Percentiles rank a stretch among this genome's conserved stretches.
phyloP scores from a whole-genome alignment of 2,888 invertebrate species.

The Lypha dubia region DNA sequence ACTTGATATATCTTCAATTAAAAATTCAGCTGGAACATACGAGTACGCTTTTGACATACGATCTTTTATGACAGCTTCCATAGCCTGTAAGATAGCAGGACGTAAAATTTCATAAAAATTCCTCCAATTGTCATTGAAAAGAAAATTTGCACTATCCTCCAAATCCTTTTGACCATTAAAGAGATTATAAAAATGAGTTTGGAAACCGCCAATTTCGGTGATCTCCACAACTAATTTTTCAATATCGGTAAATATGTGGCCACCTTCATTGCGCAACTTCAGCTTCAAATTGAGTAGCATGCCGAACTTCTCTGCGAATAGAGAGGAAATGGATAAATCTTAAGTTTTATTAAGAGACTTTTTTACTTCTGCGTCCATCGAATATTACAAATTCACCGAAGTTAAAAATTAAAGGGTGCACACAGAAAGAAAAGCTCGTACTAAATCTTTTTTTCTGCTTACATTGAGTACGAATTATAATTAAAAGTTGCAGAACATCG shows the following conservation, averaged over 20 bases:
- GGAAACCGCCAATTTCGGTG: conserved; percentile 86
- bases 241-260: conserved; percentile 86
- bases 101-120: conserved; percentile 87
- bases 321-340: too few relatives aligned
- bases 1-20: conserved; percentile 85
- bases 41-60: conserved; percentile 86
- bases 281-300: conserved; percentile 86
- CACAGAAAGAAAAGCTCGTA: too few relatives aligned
- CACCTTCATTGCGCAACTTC: conserved; percentile 85
- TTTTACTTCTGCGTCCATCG: too few relatives aligned
- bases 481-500: too few relatives aligned
- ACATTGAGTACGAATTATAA: too few relatives aligned
- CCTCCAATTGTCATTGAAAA: conserved; percentile 89
- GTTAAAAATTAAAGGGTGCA: too few relatives aligned
- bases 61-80: conserved; percentile 86
- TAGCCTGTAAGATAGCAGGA: conserved; percentile 86
- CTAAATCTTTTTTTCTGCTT: too few relatives aligned
- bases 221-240: conserved; percentile 86
- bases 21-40: conserved; percentile 87
- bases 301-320: conserved; percentile 76
- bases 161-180: conserved; percentile 82
- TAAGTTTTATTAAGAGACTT: too few relatives aligned
- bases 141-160: conserved; percentile 88
- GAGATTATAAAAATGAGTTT: conserved; percentile 87
- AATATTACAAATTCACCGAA: too few relatives aligned